Base-by-base conservation (phyloP, 2,888 invertebrate species). In the Apotomis betuletana region DNA sequence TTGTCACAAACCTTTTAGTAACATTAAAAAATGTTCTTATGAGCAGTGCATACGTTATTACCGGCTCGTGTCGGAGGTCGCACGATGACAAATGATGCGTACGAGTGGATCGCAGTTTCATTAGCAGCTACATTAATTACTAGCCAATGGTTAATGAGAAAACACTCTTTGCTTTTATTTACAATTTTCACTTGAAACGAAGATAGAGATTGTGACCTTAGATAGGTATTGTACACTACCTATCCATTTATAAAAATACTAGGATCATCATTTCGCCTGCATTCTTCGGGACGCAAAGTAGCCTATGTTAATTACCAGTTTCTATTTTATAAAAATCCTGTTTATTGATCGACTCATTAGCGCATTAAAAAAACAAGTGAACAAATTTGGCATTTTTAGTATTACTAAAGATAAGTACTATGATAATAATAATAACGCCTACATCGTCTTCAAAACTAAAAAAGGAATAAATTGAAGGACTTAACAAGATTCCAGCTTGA, bases 81-180 rank as follows among this genome's bases (percentile, higher is more conserved):
- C 77, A 75, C 79, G 83, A 90, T 89, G 90, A 92, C 90, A 88
- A 90, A 92, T 91, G 92, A 91, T 92, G 90, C 87, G 88, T 87
- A 87, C 86, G 87, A 90, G 89, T 87, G 85, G 85, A 87, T 86
- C 86, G 81, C 83, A 76, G 85, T 84, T 88, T 89, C 89, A 91
- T 92, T 91, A 90, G 83, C 86, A 85, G 78, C 86, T 85, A 87
- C 88, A 89, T 89, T 90, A 90, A 91, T 92, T 89, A 90, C 85
- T 87, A 87, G 87, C 83, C 81, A 87, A 87, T 87, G 81, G 84
- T 83, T 88, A 90, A 89, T 88, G 87, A 87, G 88, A 86, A 88
- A 76, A 78, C 80, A 80, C 79, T 82, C 82, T 83, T 85, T 87
- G 79, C 81, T 84, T 82, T 84, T 78, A 80, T 79, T 81, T 69